Evolutionary conservation across 2,888 invertebrate species (phyloP).

Genomic region (Callimorpha dominula): DNA sequence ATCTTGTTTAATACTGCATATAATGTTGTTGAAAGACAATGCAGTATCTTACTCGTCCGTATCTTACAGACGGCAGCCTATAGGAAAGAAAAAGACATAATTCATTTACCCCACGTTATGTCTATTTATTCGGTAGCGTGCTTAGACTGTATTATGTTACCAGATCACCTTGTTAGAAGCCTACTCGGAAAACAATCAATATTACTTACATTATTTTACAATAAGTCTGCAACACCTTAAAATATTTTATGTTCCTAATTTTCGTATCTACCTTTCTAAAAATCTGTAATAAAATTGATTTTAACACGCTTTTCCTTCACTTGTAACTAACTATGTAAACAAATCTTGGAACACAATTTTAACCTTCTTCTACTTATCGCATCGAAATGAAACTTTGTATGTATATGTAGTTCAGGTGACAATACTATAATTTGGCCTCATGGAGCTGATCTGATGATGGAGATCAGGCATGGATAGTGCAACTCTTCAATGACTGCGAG

Average conservation of each 20-base stretch:
- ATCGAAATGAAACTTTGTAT: too few species aligned
- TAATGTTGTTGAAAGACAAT: not conserved
- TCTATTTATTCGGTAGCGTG: slow-evolving; percentile 8
- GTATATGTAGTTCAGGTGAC: too few species aligned
- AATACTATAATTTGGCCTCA: too few species aligned
- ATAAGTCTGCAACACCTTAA: not conserved
- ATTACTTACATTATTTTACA: not conserved
- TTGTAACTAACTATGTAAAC: not conserved
- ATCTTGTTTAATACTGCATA: too few species aligned
- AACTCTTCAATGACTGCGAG: too few species aligned
- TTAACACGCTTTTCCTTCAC: not conserved
- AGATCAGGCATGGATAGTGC: too few species aligned
- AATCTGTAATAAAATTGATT: not conserved
- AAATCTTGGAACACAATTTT: not conserved
- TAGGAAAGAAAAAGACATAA: not conserved
- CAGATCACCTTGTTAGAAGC: not conserved
- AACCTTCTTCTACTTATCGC: too few species aligned
- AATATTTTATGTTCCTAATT: not conserved
- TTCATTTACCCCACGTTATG: not conserved
- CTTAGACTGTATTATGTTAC: slow-evolving; percentile 5
- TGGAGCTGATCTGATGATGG: too few species aligned
- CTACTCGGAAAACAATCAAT: not conserved
- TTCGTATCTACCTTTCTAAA: not conserved
- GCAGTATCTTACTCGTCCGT: not conserved
- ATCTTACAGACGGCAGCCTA: not conserved